Percentiles rank a stretch among this genome's conserved stretches.
Conservation (phyloP, 2,113 vertebrate genomes). For the Phylloscopus trochiloides region DNA sequence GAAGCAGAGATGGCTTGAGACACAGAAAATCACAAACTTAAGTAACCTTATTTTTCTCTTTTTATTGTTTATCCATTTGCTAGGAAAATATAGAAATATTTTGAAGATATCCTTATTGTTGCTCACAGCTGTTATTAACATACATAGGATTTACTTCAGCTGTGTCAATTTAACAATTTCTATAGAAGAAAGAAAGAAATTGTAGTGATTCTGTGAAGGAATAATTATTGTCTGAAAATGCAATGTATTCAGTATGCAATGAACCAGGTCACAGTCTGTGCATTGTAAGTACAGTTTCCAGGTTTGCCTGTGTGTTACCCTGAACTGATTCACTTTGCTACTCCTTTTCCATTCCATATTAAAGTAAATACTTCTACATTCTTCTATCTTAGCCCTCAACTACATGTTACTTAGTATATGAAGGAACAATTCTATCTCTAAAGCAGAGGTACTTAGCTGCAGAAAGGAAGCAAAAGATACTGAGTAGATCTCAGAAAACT, state of each 20-base stretch:
- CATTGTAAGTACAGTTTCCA: neutral
- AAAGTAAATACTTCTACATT: too few relatives aligned
- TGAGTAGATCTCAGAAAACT: neutral
- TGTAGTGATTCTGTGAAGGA: neutral
- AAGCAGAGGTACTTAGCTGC: neutral
- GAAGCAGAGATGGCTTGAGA: neutral
- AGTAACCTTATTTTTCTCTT: neutral
- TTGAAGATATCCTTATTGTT: neutral
- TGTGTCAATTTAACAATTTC: neutral
- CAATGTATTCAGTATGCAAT: neutral
- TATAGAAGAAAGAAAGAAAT: neutral
- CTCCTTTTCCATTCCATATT: neutral
- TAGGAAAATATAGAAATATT: neutral
- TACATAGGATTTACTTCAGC: neutral
- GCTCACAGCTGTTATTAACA: neutral
- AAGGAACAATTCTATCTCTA: neutral
- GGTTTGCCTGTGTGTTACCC: neutral
- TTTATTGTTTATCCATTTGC: neutral
- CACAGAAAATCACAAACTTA: neutral
- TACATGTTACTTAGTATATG: too few relatives aligned
- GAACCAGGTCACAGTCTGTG: neutral
- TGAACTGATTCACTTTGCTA: neutral
- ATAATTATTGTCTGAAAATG: neutral
- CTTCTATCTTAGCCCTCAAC: neutral
- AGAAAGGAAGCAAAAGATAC: neutral